Conservation (phyloP, 2,113 vertebrate genomes). For the Fulmarus glacialis region DNA sequence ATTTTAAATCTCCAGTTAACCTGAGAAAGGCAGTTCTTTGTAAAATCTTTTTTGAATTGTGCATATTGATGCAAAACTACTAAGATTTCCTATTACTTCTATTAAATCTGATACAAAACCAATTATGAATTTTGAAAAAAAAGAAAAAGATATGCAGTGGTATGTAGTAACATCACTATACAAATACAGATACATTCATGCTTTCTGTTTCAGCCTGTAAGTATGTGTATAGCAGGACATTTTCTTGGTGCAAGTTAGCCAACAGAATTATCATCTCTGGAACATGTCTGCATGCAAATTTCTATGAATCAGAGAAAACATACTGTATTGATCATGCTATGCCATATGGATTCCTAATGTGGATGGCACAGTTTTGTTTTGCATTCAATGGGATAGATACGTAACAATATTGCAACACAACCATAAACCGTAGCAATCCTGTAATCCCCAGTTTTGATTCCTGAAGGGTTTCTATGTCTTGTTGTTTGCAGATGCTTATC, state of each 20-base stretch:
- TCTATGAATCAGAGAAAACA: neutral
- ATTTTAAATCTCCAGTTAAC: neutral
- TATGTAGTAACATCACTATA: neutral
- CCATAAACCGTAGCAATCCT: neutral
- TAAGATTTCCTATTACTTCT: neutral
- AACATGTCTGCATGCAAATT: neutral
- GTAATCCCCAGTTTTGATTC: neutral
- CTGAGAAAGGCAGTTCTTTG: neutral
- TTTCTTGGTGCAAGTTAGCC: neutral
- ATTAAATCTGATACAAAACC: neutral
- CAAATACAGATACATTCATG: neutral
- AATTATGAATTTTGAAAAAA: too few relatives aligned
- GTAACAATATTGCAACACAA: neutral
- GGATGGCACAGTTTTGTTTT: neutral
- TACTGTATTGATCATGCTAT: neutral
- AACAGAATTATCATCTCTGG: neutral
- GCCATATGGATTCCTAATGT: neutral
- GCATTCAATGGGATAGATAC: neutral
- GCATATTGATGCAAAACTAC: neutral
- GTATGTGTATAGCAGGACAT: neutral
- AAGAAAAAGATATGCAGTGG: neutral
- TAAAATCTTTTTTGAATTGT: neutral
- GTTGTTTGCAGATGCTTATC: neutral
- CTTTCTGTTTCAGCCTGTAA: neutral
- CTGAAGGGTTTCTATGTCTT: neutral